A percentile compares a stretch with the other conserved stretches of the same genome.
Conservation (phyloP, 2,113 vertebrate genomes). For the Sinocyclocheilus rhinocerous region DNA sequence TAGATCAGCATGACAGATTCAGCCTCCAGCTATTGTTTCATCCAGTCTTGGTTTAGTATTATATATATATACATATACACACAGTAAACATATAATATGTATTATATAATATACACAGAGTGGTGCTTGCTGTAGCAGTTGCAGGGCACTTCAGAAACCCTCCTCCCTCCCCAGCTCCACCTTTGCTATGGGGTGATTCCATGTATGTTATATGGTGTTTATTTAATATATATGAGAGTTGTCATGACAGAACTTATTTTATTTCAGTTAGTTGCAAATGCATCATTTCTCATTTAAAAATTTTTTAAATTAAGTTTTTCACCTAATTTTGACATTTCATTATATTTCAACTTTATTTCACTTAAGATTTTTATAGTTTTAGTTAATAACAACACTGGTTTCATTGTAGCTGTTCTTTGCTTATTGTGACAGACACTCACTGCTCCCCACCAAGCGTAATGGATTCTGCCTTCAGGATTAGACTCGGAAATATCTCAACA, state of each 20-base stretch:
- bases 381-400: neutral
- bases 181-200: neutral
- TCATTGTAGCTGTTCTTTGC: neutral
- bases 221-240: no score
- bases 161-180: neutral
- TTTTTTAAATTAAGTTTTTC: neutral
- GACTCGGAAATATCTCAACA: constrained; percentile 53
- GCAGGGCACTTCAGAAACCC: no score
- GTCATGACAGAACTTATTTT: neutral
- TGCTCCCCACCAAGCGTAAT: constrained; percentile 33
- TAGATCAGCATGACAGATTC: neutral
- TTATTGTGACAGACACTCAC: constrained; percentile 10
- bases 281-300: neutral
- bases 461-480: constrained; percentile 53
- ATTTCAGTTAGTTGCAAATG: neutral
- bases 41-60: neutral
- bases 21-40: neutral
- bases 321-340: neutral
- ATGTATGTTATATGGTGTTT: neutral
- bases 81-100: no score
- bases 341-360: neutral
- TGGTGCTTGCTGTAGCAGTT: neutral
- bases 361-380: neutral
- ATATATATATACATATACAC: neutral
- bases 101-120: no score